Evolutionary conservation across 2,888 invertebrate species (phyloP).

Genomic region (Tetrapedia diversipes): DNA sequence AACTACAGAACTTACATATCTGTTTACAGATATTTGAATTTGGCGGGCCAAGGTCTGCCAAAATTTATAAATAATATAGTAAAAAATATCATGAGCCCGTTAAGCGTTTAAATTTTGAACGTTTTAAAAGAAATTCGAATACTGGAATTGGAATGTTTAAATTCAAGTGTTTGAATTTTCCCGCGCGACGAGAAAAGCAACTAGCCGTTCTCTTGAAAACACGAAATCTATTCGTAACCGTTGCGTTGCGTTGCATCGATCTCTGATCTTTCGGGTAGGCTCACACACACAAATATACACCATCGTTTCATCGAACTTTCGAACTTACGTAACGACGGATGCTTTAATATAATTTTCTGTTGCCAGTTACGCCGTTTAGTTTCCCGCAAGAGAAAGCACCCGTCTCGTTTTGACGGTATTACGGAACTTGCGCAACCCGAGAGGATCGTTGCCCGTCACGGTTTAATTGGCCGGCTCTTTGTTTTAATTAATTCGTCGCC

Average conservation of each 20-base stretch:
- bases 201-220: not conserved
- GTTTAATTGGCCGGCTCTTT: conserved; percentile 49
- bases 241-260: conserved; percentile 16
- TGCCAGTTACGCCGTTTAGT: conserved; percentile 1
- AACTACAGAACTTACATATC: no score
- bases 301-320: conserved; percentile 41
- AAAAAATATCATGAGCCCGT: no score
- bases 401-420: conserved; percentile 43
- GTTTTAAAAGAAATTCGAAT: not conserved
- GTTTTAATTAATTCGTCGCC: conserved; percentile 45
- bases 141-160: not conserved
- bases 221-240: no score
- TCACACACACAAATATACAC: no score
- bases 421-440: conserved; percentile 40
- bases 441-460: conserved; percentile 43
- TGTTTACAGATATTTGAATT: no score
- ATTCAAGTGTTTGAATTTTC: not conserved
- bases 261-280: conserved; percentile 5
- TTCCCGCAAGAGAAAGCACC: conserved; percentile 28
- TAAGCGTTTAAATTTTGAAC: no score
- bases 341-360: conserved; percentile 44
- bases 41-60: no score
- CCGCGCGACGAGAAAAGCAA: not conserved
- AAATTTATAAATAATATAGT: no score
- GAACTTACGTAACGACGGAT: conserved; percentile 40